Evolutionary conservation across 2,797 vertebrate species (phyloP).

Genomic region (Hafferia zeledoni): DNA sequence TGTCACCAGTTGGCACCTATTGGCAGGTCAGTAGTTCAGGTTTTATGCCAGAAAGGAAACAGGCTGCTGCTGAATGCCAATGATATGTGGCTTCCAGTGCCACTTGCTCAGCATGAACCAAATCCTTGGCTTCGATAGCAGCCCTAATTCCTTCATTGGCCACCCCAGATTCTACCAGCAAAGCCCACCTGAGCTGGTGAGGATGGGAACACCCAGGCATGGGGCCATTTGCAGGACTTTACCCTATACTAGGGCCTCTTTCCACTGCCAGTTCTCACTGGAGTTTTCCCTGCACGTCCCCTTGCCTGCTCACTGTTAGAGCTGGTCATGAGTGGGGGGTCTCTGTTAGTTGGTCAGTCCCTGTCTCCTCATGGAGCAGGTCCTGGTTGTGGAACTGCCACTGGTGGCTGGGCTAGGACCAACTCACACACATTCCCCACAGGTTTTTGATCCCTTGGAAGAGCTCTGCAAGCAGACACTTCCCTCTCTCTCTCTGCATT

Average conservation of each 20-base stretch:
- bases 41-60: not conserved
- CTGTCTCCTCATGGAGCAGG: not conserved
- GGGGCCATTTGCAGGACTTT: accelerated
- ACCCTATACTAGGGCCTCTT: not conserved
- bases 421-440: accelerated
- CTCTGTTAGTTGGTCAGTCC: not conserved
- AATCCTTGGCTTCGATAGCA: not conserved
- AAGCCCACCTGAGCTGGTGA: not conserved
- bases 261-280: not conserved
- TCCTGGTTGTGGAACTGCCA: accelerated
- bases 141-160: accelerated
- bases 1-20: not conserved
- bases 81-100: accelerated
- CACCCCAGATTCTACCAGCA: not conserved
- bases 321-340: accelerated
- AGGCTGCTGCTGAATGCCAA: not conserved
- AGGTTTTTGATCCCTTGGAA: not conserved
- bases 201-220: accelerated
- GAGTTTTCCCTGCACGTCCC: not conserved
- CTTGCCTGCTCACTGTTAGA: accelerated
- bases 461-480: not conserved
- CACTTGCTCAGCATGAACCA: accelerated
- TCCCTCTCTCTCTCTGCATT: not conserved
- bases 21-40: not conserved
- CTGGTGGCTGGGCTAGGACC: not conserved